Evolutionary conservation across 2,888 invertebrate species (phyloP).

Genomic region (Heteromurus nitidus): DNA sequence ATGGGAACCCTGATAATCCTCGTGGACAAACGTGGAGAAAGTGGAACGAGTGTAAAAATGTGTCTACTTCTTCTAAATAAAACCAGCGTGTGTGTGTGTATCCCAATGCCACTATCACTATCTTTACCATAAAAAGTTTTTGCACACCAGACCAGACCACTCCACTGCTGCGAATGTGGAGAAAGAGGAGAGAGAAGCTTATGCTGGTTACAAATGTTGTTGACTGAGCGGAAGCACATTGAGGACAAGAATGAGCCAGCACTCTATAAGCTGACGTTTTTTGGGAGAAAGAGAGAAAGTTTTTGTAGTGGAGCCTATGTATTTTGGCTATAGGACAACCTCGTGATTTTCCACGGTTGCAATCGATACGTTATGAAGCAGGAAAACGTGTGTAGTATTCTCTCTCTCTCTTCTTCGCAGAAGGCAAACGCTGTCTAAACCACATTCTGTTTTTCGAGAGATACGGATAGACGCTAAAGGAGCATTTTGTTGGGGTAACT

Average conservation of each 20-base stretch:
- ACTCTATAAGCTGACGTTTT: conserved; percentile 22
- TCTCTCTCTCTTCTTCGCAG: not conserved
- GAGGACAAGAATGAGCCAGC: conserved; percentile 36
- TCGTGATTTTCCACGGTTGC: conserved; percentile 52
- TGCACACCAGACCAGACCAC: too few relatives aligned
- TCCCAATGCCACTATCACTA: too few relatives aligned
- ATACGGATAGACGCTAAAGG: not conserved
- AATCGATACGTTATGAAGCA: conserved; percentile 42
- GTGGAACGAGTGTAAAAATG: too few relatives aligned
- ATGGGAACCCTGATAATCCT: too few relatives aligned
- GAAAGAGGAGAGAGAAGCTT: too few relatives aligned
- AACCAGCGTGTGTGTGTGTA: too few relatives aligned
- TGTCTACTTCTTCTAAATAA: too few relatives aligned
- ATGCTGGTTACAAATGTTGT: too few relatives aligned
- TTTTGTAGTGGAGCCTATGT: not conserved
- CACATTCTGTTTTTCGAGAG: not conserved
- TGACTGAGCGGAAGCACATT: conserved; percentile 33
- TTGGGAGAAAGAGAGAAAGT: conserved; percentile 15
- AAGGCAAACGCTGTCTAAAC: not conserved
- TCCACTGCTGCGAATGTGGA: too few relatives aligned
- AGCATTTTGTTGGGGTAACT: not conserved
- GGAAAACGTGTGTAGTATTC: not conserved
- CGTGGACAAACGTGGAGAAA: too few relatives aligned
- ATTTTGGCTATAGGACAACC: not conserved
- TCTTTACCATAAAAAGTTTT: too few relatives aligned